These are phyloP conservation scores for Porites australiensis DNA, from an alignment of 64 coral and sea anemone genomes.

Conservation along the genomic window DNA sequence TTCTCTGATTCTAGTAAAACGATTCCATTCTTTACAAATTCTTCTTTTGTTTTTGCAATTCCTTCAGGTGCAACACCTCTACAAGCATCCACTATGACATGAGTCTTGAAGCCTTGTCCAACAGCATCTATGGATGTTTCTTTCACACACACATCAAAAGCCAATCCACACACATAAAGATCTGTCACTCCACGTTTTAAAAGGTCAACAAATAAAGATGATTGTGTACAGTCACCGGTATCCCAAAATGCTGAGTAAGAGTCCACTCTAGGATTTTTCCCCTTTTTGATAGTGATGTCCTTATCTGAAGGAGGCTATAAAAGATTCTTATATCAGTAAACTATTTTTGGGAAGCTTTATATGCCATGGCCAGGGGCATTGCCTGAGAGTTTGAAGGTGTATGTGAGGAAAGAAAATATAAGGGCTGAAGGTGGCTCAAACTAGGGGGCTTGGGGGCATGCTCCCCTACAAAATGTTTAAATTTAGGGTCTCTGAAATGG, in stretches of 20 bases:
- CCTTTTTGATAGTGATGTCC: slow-evolving; percentile 76
- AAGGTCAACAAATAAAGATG: slow-evolving; percentile 74
- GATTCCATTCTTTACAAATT: slow-evolving; percentile 56
- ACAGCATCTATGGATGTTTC: slow-evolving; percentile 75
- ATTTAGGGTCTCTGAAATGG: too few species aligned
- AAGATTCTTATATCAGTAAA: background rate
- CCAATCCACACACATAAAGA: slow-evolving; percentile 87
- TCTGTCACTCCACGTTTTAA: slow-evolving; percentile 76
- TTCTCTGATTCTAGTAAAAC: slow-evolving; percentile 28
- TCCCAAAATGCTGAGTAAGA: slow-evolving; percentile 95
- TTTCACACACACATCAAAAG: slow-evolving; percentile 89
- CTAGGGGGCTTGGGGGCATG: too few species aligned
- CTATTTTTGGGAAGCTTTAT: too few species aligned
- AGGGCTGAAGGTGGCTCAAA: too few species aligned
- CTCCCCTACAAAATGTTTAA: too few species aligned
- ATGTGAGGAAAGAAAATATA: too few species aligned
- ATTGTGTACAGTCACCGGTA: slow-evolving; percentile 63
- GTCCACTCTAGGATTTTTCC: slow-evolving; percentile 59
- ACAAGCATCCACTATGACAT: slow-evolving; percentile 86
- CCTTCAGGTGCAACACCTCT: slow-evolving; percentile 49
- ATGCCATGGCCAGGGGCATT: too few species aligned
- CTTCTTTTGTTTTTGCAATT: slow-evolving; percentile 26
- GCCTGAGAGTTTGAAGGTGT: too few species aligned
- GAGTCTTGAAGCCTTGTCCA: slow-evolving; percentile 78
- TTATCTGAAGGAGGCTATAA: slow-evolving; percentile 57